phyloP scores from a whole-genome alignment of 2,113 vertebrate genomes.

The Bos indicus region DNA sequence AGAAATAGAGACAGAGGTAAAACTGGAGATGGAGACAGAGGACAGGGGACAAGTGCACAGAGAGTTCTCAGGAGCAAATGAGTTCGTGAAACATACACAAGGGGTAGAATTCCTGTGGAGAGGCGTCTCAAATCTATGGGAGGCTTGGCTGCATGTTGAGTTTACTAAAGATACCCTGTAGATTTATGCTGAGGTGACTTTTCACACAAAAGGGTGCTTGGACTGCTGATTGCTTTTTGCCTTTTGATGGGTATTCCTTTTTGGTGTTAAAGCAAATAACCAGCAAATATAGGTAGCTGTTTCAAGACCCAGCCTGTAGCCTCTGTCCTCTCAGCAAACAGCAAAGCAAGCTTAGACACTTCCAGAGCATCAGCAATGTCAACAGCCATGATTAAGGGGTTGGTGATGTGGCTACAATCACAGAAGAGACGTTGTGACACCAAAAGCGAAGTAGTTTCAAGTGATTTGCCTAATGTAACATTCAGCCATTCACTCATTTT shows the following conservation, averaged over 20 bases:
- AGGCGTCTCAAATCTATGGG: too few species aligned
- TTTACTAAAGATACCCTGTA: accelerated
- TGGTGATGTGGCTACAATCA: neutral
- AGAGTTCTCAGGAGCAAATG: neutral
- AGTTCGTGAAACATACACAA: neutral
- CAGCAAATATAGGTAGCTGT: neutral
- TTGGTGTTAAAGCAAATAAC: neutral
- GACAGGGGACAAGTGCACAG: neutral
- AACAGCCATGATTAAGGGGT: neutral
- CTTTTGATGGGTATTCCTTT: neutral
- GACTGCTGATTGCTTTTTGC: neutral
- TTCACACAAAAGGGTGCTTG: neutral
- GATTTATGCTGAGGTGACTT: neutral
- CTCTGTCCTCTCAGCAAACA: neutral
- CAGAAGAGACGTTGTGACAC: neutral
- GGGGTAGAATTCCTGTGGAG: neutral
- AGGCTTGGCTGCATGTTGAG: neutral
- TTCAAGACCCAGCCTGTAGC: neutral
- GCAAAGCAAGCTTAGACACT: neutral
- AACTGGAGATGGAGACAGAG: neutral
- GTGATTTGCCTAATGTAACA: neutral
- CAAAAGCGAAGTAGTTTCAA: neutral
- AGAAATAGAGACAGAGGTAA: neutral
- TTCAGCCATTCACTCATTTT: neutral
- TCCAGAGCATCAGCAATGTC: neutral